phyloP scores from a whole-genome alignment of 35 echinoderm and acorn worm species.

The Apostichopus japonicus region DNA sequence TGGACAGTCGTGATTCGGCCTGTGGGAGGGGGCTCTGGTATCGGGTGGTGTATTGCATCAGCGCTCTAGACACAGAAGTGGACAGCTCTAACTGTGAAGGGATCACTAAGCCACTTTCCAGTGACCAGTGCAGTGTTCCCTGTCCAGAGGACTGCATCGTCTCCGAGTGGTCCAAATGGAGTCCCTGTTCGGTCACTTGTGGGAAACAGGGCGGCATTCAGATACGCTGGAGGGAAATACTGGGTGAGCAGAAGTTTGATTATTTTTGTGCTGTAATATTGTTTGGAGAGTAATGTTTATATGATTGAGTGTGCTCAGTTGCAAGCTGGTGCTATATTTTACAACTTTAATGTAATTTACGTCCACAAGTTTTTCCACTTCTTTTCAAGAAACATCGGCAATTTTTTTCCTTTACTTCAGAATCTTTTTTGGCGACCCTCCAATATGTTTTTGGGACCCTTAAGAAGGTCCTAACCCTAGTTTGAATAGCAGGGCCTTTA shows the following conservation, averaged over 20 bases:
- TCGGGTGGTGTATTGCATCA: conserved; percentile 86
- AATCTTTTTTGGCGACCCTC: no score
- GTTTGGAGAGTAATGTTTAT: no score
- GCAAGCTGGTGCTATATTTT: no score
- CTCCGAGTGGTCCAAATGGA: conserved; percentile 92
- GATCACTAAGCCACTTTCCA: conserved; percentile 33
- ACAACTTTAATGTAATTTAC: no score
- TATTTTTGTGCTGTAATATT: no score
- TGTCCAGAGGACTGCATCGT: conserved; percentile 89
- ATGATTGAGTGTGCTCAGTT: no score
- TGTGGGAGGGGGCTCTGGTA: conserved; percentile 75
- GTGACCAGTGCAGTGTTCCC: conserved; percentile 65
- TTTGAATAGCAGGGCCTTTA: no score
- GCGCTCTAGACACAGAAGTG: conserved; percentile 60
- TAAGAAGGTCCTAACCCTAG: no score
- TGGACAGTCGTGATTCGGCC: conserved; percentile 47
- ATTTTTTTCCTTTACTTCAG: no score
- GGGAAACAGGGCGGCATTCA: conserved; percentile 82
- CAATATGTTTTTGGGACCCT: no score
- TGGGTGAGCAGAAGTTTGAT: conserved; percentile 62
- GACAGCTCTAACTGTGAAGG: conserved; percentile 49
- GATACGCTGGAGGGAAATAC: conserved; percentile 70
- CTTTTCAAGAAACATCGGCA: no score
- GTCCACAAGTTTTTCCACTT: no score
- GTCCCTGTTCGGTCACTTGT: conserved; percentile 78